Base-by-base conservation (phyloP, 2,888 invertebrate genomes). In the Scaptomyza reducta region DNA sequence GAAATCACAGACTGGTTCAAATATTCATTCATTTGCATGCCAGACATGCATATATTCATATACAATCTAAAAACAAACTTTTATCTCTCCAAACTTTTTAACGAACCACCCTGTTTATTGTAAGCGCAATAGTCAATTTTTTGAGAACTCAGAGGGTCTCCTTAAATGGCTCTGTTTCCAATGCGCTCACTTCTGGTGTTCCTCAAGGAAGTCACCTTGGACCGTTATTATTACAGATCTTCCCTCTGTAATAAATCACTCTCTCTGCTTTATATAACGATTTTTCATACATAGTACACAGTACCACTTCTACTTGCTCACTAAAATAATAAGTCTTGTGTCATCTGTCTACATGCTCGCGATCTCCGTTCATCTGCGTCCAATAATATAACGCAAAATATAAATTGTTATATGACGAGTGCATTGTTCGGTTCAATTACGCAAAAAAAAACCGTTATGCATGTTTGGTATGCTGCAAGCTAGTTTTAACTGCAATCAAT, bases 371-470 rank as follows among this genome's bases (percentile, higher is more conserved):
- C n/a, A n/a, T n/a, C n/a, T n/a, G n/a, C n/a, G n/a, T n/a, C n/a
- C n/a, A n/a, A n/a, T n/a, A n/a, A n/a, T n/a, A n/a, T n/a, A 33
- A 62, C 35, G 18, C 40, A 40, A 25, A 29, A 22, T 29, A 16
- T 47, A 25, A 69, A 54, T 59, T 77, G 66, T 16, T 47, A 41
- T 59, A 59, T 40, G 25, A 18, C 54, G 49, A 56, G 45, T 54
- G 44, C 41, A 63, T 53, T 33, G 29, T 13, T 27, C 68, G 27
- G 35, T 22, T 10, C 33, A 41, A 54, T 88, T 79, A 70, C 69
- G 76, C 59, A 71, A 79, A 79, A 60, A 71, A 79, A 79, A 60
- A 38, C 16, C 41, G 55, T 79, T 83, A 70, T 68, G 33, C 27
- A n/a, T 68, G 45, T 16, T 27, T 25, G 58, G 25, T 65, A 29